A percentile compares a stretch with the other conserved stretches of the same genome.
These are phyloP conservation scores for Thalassophryne amazonica DNA, from an alignment of 2,797 vertebrate species.

Conservation along the genomic window DNA sequence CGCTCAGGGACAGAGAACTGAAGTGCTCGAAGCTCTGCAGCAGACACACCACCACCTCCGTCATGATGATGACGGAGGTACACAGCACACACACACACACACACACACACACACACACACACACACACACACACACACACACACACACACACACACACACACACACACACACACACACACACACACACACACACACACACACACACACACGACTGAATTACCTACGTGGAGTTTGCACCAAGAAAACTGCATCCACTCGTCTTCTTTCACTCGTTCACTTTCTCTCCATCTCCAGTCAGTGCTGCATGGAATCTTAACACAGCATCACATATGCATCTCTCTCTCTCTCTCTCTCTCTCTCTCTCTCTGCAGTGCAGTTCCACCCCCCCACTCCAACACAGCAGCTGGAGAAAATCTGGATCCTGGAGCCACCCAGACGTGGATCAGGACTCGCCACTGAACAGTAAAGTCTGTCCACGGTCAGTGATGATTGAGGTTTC, in stretches of 20 bases:
- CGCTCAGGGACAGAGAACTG: too few species aligned
- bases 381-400: slow-evolving; percentile 63
- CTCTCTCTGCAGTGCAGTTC: slow-evolving; percentile 70
- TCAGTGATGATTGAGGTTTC: slow-evolving; percentile 41
- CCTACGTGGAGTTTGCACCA: slow-evolving; percentile 34
- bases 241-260: slow-evolving; percentile 34
- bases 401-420: slow-evolving; percentile 70
- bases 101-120: slow-evolving; percentile 11
- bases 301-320: slow-evolving; percentile 26
- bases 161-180: background rate
- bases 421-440: slow-evolving; percentile 9
- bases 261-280: slow-evolving; percentile 30
- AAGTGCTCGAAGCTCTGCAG: too few species aligned
- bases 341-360: slow-evolving; percentile 20
- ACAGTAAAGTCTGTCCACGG: slow-evolving; percentile 10
- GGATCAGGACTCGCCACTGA: slow-evolving; percentile 62
- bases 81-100: background rate
- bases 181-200: background rate
- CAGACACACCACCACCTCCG: too few species aligned
- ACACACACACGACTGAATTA: slow-evolving; percentile 24
- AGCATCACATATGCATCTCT: slow-evolving; percentile 18
- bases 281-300: slow-evolving; percentile 9
- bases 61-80: background rate
- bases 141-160: background rate
- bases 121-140: background rate